These are phyloP conservation scores for Chelon labrosus DNA, from an alignment of 2,797 vertebrate species.

Conservation along the genomic window DNA sequence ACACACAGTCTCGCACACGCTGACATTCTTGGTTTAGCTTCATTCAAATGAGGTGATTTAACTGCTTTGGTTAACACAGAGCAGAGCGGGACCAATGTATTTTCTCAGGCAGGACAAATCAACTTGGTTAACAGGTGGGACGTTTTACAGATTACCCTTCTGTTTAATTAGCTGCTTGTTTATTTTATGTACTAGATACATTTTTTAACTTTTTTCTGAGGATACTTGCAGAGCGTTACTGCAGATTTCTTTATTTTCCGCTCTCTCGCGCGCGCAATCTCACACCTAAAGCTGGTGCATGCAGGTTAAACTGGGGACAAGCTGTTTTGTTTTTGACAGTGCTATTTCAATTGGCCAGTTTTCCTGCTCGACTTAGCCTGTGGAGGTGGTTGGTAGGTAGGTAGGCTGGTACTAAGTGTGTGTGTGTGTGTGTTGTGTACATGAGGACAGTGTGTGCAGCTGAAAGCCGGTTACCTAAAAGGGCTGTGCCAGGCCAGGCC, in stretches of 20 bases:
- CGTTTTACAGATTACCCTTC: slow-evolving; percentile 50
- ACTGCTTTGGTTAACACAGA: slow-evolving; percentile 81
- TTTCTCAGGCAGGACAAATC: slow-evolving; percentile 82
- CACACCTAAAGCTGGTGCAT: slow-evolving; percentile 46
- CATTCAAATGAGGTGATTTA: slow-evolving; percentile 88
- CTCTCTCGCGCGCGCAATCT: slow-evolving; percentile 36
- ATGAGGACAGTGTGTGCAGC: slow-evolving; percentile 81
- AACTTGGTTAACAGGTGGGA: slow-evolving; percentile 87
- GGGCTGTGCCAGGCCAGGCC: slow-evolving; percentile 83
- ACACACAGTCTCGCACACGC: slow-evolving; percentile 52
- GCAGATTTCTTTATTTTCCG: slow-evolving; percentile 27
- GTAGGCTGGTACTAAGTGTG: slow-evolving; percentile 70
- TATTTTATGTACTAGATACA: slow-evolving; percentile 2
- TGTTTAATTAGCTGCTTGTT: slow-evolving; percentile 8
- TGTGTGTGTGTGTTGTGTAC: slow-evolving; percentile 63
- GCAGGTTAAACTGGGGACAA: slow-evolving; percentile 64
- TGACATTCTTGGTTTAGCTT: slow-evolving; percentile 79
- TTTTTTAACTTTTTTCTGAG: slow-evolving; percentile 3
- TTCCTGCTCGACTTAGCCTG: slow-evolving; percentile 78
- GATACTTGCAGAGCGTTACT: slow-evolving; percentile 21
- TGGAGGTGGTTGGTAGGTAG: slow-evolving; percentile 79
- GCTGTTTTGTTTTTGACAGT: slow-evolving; percentile 66
- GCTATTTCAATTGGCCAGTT: slow-evolving; percentile 76
- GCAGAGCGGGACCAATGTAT: slow-evolving; percentile 79
- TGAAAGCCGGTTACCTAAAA: slow-evolving; percentile 89